These are phyloP conservation scores for Chrysolina haemoptera DNA, from an alignment of 2,888 invertebrate species.

Conservation along the genomic window DNA sequence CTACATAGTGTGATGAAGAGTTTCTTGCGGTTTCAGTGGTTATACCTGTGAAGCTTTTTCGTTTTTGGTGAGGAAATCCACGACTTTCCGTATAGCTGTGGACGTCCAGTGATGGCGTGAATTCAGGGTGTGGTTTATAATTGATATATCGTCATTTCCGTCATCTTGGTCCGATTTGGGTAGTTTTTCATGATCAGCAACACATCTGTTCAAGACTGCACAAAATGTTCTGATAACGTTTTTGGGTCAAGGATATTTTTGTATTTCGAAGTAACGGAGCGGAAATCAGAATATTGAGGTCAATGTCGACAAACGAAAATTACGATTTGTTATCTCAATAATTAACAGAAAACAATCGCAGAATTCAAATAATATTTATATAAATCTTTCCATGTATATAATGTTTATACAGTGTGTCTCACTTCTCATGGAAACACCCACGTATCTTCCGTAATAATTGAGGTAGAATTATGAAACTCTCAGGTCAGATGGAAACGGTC, in stretches of 20 bases:
- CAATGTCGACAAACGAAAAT: neutral
- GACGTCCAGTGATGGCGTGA: constrained; percentile 67
- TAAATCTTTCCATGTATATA: too few species aligned
- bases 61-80: constrained; percentile 69
- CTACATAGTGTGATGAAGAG: too few species aligned
- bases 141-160: constrained; percentile 58
- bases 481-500: too few species aligned
- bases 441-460: too few species aligned
- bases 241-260: neutral
- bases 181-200: constrained; percentile 61
- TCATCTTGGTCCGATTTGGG: constrained; percentile 39
- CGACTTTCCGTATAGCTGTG: constrained; percentile 69
- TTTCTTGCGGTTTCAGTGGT: neutral
- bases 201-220: constrained; percentile 71
- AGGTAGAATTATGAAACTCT: too few species aligned
- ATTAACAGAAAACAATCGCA: too few species aligned
- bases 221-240: constrained; percentile 34
- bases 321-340: too few species aligned
- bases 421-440: too few species aligned
- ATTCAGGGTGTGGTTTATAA: constrained; percentile 68
- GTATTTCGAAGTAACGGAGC: neutral
- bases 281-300: constrained; percentile 14
- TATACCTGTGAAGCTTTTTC: constrained; percentile 70
- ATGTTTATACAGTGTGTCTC: too few species aligned
- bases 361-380: too few species aligned